Conservation (phyloP, 2,888 invertebrate species). For the Drosophila lutescens region DNA sequence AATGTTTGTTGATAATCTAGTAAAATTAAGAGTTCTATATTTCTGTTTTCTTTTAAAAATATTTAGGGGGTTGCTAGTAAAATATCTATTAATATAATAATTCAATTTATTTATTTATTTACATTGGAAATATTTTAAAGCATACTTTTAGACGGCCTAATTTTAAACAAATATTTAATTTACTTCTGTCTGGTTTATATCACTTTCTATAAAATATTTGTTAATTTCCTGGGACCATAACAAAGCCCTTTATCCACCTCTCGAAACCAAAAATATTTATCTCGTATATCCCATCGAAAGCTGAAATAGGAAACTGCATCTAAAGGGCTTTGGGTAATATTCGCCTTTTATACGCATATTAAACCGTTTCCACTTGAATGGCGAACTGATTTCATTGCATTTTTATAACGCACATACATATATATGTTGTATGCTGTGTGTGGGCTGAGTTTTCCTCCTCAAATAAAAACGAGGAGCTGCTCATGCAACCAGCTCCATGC, state of each 20-base stretch:
- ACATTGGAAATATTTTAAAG: too few species aligned
- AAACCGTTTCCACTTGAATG: constrained; percentile 73
- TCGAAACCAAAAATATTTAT: background rate
- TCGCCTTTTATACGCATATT: constrained; percentile 73
- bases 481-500: constrained; percentile 51
- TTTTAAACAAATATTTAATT: too few species aligned
- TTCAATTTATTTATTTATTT: too few species aligned
- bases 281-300: background rate
- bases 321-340: constrained; percentile 48
- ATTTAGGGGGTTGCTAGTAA: too few species aligned
- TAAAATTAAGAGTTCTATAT: too few species aligned
- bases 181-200: background rate
- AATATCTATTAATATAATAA: too few species aligned
- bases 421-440: background rate
- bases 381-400: constrained; percentile 64
- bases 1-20: too few species aligned
- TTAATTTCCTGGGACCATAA: background rate
- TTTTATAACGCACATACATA: constrained; percentile 54
- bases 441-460: constrained; percentile 28
- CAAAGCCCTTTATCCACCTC: background rate
- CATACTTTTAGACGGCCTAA: too few species aligned
- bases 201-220: background rate
- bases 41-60: too few species aligned
- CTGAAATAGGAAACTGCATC: constrained; percentile 42
- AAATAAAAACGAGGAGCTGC: constrained; percentile 27